These are phyloP conservation scores for Platanista minor DNA, from an alignment of 2,113 vertebrate species.

Conservation along the genomic window DNA sequence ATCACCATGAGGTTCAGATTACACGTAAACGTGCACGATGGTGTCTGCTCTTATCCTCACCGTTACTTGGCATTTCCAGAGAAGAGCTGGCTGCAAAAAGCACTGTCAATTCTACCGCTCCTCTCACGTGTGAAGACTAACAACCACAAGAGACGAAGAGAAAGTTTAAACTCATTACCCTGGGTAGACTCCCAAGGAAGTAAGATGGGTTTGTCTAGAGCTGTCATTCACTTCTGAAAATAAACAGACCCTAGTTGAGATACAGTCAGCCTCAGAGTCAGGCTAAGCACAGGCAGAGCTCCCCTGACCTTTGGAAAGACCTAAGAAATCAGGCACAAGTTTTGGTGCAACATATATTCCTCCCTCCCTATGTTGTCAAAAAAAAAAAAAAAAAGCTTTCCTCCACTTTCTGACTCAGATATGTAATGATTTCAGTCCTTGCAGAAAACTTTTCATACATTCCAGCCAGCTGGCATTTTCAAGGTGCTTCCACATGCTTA, in stretches of 20 bases:
- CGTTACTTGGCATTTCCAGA: background rate
- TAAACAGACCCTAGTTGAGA: background rate
- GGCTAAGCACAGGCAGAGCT: background rate
- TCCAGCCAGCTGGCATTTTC: background rate
- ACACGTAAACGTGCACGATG: background rate
- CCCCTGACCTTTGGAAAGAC: background rate
- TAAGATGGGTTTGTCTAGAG: slow-evolving; percentile 28
- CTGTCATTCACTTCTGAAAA: background rate
- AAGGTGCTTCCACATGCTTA: background rate
- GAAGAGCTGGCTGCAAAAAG: background rate
- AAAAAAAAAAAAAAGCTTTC: background rate
- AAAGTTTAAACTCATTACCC: background rate
- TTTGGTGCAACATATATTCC: too few species aligned
- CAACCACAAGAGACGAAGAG: background rate
- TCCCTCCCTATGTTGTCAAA: rapidly evolving
- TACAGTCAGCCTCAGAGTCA: background rate
- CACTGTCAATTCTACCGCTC: background rate
- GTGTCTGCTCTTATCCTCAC: background rate
- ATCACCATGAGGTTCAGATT: background rate
- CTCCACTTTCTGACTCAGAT: background rate
- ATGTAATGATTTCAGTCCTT: background rate
- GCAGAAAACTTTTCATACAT: background rate
- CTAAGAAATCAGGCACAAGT: background rate
- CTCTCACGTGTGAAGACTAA: background rate
- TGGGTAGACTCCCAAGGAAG: background rate